phyloP scores from a whole-genome alignment of 2,113 vertebrate species.

The Columba janthina region DNA sequence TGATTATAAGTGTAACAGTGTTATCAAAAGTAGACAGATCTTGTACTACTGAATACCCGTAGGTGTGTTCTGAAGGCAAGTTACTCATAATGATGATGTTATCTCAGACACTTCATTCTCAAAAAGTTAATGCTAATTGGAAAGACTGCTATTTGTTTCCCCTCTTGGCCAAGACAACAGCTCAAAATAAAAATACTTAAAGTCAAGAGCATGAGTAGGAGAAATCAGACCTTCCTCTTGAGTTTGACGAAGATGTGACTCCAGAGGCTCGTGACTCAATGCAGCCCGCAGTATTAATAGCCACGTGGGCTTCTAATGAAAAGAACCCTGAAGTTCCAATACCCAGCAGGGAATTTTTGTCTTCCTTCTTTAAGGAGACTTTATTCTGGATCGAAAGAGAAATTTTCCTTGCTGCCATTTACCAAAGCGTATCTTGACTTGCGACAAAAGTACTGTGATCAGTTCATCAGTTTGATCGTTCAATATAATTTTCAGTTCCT shows the following conservation, averaged over 20 bases:
- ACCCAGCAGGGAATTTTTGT: neutral
- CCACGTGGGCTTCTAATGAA: neutral
- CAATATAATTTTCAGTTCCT: neutral
- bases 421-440: neutral
- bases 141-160: conserved; percentile 2
- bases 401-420: neutral
- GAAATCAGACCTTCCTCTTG: neutral
- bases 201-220: neutral
- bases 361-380: neutral
- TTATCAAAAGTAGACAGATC: conserved; percentile 32
- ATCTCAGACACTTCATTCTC: conserved; percentile 6
- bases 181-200: conserved; percentile 12
- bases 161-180: neutral
- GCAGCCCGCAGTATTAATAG: neutral
- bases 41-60: neutral
- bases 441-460: neutral
- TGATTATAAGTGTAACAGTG: neutral
- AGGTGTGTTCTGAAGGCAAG: conserved; percentile 32
- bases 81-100: neutral
- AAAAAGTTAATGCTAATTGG: conserved; percentile 1
- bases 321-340: neutral
- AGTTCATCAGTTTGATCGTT: neutral
- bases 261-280: neutral
- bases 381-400: neutral
- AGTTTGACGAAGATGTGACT: neutral